Evolutionary conservation across 2,113 vertebrate genomes (phyloP), one percentile per base, ranked within the genome.

Genomic region (Hemichromis elongatus): DNA sequence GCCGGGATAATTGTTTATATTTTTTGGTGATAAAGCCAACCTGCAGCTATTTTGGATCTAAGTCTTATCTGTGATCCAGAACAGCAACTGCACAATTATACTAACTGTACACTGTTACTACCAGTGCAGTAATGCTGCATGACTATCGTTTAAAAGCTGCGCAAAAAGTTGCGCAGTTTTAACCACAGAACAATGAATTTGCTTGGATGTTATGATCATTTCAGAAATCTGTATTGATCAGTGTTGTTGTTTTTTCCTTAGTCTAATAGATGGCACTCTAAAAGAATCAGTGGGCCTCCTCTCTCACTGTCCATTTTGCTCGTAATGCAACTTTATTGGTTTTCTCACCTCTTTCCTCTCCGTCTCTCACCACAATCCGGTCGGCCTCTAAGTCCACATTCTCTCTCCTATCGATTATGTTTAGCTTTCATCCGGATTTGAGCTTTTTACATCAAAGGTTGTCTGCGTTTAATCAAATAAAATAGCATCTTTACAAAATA

Each of bases 401-500:
- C 82, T 45, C 75, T 14, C 79, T 19, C 5, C 35, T 40, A 92
- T 94, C 66, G 90, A 93, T 91, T 88, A 55, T 12, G 37, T 59
- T 91, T 33, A 33, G 50, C 90, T 86, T 86, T 87, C 80, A 63
- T 88, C 84, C 70, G 6, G 73, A 85, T 93, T 87, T 37, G 13
- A 59, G 83, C 89, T 92, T 92, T 94, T 82, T 86, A 89, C 93
- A 86, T 54, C 53, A 89, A 92, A 90, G 90, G 89, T 78, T 80
- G 82, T 84, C 87, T 84, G 37, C 6, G 14, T 79, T 68, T 92
- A 92, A 93, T 94, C 85, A 9, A 91, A 93, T 93, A 66, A 92
- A 77, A 86, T 0, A 0, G 45, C 81, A 77, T 84, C 80, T 82
- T 87, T 85, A 37, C 87, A 73, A 89, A 93, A 93, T 85, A 92